Conservation (phyloP, 1,140 invertebrate genomes). For the Rhagoletis pomonella region DNA sequence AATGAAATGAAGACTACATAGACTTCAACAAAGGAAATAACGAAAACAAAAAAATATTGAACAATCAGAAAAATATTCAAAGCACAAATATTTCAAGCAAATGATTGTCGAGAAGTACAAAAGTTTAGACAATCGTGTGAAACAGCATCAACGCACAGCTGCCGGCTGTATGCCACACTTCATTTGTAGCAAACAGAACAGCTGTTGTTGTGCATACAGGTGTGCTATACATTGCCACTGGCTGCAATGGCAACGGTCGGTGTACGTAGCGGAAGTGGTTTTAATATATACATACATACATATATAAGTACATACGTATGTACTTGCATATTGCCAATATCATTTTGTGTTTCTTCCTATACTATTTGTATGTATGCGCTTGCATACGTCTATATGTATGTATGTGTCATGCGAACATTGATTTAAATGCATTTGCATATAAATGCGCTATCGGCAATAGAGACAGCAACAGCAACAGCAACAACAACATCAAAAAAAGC, state of each 20-base stretch:
- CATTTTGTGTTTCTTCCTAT: neutral
- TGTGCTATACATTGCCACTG: neutral
- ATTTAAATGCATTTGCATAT: slow-evolving; percentile 25
- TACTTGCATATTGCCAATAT: neutral
- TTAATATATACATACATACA: neutral
- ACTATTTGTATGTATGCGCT: neutral
- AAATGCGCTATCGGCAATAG: neutral
- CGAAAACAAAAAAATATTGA: neutral
- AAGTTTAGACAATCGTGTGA: neutral
- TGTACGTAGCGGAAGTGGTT: neutral
- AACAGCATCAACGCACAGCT: neutral
- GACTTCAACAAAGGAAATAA: no score
- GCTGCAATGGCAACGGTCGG: neutral
- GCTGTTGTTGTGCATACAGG: neutral
- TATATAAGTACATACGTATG: neutral
- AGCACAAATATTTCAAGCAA: neutral
- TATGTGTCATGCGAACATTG: neutral
- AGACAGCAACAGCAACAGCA: neutral
- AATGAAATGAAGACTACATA: no score
- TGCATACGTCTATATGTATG: neutral
- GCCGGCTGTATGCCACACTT: neutral
- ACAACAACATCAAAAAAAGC: neutral
- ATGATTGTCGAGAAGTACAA: neutral
- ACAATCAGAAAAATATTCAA: neutral
- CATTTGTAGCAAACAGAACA: slow-evolving; percentile 1